Evolutionary conservation across 2,113 vertebrate species (phyloP).

Genomic region (Aplodontia rufa): DNA sequence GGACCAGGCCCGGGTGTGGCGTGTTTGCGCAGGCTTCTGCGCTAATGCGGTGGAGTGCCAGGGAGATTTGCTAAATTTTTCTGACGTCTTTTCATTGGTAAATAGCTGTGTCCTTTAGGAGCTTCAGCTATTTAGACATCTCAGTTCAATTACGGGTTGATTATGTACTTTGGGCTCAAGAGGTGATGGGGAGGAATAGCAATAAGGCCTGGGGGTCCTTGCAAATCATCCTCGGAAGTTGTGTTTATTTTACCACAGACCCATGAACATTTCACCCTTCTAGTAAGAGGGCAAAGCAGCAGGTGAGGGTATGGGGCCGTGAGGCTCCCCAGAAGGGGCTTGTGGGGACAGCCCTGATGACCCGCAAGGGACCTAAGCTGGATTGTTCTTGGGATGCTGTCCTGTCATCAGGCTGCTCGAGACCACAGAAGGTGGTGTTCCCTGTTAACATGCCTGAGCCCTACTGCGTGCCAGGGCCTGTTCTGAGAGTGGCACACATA

Average conservation of each 20-base stretch:
- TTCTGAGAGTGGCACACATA: rapidly evolving
- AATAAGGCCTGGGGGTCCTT: slow-evolving; percentile 69
- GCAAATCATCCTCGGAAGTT: slow-evolving; percentile 67
- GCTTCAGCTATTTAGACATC: slow-evolving; percentile 81
- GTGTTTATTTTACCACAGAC: slow-evolving; percentile 70
- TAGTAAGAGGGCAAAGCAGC: not conserved
- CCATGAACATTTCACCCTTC: slow-evolving; percentile 29
- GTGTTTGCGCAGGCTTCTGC: slow-evolving; percentile 20
- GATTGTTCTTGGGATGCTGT: no score
- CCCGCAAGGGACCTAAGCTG: no score
- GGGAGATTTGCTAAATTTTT: not conserved
- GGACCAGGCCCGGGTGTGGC: not conserved
- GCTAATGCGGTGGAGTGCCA: not conserved
- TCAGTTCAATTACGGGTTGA: slow-evolving; percentile 82
- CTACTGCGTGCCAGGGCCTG: rapidly evolving
- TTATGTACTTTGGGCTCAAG: slow-evolving; percentile 86
- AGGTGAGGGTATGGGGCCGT: slow-evolving; percentile 47
- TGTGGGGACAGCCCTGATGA: slow-evolving; percentile 29
- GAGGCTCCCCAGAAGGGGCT: not conserved
- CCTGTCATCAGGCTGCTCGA: no score
- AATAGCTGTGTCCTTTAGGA: slow-evolving; percentile 87
- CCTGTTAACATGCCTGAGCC: rapidly evolving
- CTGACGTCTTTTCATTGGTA: slow-evolving; percentile 81
- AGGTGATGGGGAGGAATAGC: slow-evolving; percentile 84
- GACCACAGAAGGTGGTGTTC: rapidly evolving